phyloP scores from a whole-genome alignment of 1,140 invertebrate genomes.

The Magallana gigas region DNA sequence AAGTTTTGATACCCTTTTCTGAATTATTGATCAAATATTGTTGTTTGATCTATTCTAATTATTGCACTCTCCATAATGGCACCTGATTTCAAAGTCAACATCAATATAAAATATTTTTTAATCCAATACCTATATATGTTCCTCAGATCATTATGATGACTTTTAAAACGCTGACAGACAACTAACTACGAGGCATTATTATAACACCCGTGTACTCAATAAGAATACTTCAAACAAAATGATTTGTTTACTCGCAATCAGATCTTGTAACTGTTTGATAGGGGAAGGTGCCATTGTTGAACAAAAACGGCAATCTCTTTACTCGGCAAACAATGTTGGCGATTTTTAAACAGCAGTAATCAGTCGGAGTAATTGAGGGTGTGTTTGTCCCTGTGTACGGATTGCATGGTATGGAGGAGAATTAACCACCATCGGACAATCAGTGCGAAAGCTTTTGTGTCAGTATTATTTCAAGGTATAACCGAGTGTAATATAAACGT shows the following conservation, averaged over 20 bases:
- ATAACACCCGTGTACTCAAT: neutral
- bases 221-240: slow-evolving; percentile 11
- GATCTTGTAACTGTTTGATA: slow-evolving; percentile 20
- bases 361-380: neutral
- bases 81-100: slow-evolving; percentile 35
- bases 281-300: slow-evolving; percentile 21
- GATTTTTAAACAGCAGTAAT: slow-evolving; percentile 34
- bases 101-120: neutral
- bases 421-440: neutral
- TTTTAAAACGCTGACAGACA: slow-evolving; percentile 25
- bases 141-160: neutral
- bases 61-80: neutral
- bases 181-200: neutral
- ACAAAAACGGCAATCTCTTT: slow-evolving; percentile 15
- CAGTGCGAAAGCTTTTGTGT: neutral
- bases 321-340: neutral
- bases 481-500: neutral
- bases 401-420: neutral
- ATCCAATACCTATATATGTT: slow-evolving; percentile 27
- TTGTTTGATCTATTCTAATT: slow-evolving; percentile 1
- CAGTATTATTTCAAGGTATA: slow-evolving; percentile 13
- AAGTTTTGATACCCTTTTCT: neutral
- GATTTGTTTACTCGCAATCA: neutral
- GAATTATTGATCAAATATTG: slow-evolving; percentile 13
- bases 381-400: neutral